phyloP scores from a whole-genome alignment of 1,140 invertebrate genomes.

The Hycleus phaleratus region DNA sequence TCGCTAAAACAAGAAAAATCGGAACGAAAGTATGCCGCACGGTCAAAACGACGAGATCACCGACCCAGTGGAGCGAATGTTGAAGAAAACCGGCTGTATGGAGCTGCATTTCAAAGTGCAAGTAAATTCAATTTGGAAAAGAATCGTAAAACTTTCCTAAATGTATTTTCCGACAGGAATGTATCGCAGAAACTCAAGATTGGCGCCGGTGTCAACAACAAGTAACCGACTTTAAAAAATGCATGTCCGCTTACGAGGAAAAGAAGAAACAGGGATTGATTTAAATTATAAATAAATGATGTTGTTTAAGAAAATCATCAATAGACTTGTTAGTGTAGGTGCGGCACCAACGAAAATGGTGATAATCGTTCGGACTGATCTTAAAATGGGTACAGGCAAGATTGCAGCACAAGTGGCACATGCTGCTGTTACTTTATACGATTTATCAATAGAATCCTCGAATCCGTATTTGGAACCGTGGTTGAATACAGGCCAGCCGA shows the following conservation, averaged over 20 bases:
- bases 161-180: constrained; percentile 57
- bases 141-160: neutral
- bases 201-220: constrained; percentile 84
- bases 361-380: constrained; percentile 65
- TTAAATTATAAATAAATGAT: constrained; percentile 11
- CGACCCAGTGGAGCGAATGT: constrained; percentile 75
- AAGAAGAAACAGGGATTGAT: constrained; percentile 19
- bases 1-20: too few relatives aligned
- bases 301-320: constrained; percentile 18
- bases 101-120: constrained; percentile 80
- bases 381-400: constrained; percentile 76
- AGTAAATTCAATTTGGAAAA: constrained; percentile 40
- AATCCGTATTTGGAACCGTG: constrained; percentile 51
- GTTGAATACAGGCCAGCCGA: constrained; percentile 63
- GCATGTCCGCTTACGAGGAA: constrained; percentile 55
- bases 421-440: constrained; percentile 62
- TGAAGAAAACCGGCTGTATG: constrained; percentile 81
- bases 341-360: constrained; percentile 56
- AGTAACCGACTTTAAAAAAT: constrained; percentile 69
- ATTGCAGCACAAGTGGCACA: constrained; percentile 76
- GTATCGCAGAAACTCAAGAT: constrained; percentile 78
- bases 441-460: constrained; percentile 43
- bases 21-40: constrained; percentile 6
- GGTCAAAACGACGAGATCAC: constrained; percentile 30
- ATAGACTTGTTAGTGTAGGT: constrained; percentile 19